Percentiles rank a stretch among this genome's conserved stretches.
These are phyloP conservation scores for Drosophila pallidifrons DNA, from an alignment of 1,140 invertebrate genomes.

Conservation along the genomic window DNA sequence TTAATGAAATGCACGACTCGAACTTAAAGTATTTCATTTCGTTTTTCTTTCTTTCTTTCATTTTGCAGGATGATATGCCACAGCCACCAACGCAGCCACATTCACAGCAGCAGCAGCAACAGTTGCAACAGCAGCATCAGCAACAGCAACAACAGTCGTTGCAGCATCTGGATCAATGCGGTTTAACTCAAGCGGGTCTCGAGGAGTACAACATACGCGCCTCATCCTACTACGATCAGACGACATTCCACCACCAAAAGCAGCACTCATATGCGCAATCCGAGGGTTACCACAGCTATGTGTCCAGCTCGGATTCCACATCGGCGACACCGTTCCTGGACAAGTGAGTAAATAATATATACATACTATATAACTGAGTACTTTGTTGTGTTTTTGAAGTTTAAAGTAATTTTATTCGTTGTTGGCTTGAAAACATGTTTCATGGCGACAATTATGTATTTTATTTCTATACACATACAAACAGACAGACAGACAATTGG, in stretches of 20 bases:
- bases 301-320: slow-evolving; percentile 91
- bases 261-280: slow-evolving; percentile 92
- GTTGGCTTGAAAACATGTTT: slow-evolving; percentile 62
- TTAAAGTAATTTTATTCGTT: slow-evolving; percentile 20
- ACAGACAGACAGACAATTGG: neutral
- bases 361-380: neutral
- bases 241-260: slow-evolving; percentile 89
- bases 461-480: slow-evolving; percentile 44
- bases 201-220: slow-evolving; percentile 89
- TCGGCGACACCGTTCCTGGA: slow-evolving; percentile 92
- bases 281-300: slow-evolving; percentile 93
- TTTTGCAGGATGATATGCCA: slow-evolving; percentile 67
- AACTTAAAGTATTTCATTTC: slow-evolving; percentile 19
- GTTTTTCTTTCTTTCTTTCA: slow-evolving; percentile 16
- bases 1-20: slow-evolving; percentile 25
- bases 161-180: slow-evolving; percentile 74
- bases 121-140: slow-evolving; percentile 38
- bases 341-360: slow-evolving; percentile 85
- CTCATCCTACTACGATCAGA: slow-evolving; percentile 85
- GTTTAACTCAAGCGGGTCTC: slow-evolving; percentile 88
- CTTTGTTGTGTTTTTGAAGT: neutral
- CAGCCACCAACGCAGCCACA: slow-evolving; percentile 47
- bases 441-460: slow-evolving; percentile 75
- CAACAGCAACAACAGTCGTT: slow-evolving; percentile 37
- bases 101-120: slow-evolving; percentile 37